Base-by-base conservation (phyloP, 1,140 invertebrate genomes). In the Nasonia longicornis region DNA sequence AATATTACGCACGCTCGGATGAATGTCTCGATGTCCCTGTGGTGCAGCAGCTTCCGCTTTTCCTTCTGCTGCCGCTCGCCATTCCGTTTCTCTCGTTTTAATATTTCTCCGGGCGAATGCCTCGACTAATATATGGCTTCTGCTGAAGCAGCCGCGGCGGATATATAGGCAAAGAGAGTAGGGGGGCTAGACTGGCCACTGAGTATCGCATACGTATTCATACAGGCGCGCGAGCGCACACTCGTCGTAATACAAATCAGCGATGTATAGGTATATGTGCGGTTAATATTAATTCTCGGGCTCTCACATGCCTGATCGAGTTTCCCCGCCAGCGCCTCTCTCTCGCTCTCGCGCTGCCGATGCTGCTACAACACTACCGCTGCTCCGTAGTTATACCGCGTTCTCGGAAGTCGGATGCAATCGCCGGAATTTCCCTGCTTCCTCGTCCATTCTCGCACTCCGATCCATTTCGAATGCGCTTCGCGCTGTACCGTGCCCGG, bases 41-140 rank as follows among this genome's bases (percentile, higher is more conserved):
- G 80, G 80, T 85, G 72, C 38, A 74, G 63, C 70, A 48, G 63
- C 73, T 38, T 72, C 64, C 64, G 29, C 66, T 84, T 85, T 52
- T 69, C 16, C 83, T 80, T 83, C 83, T 83, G 78, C 79, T 85
- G 80, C 84, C 64, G 76, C 83, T 83, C 52, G 52, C 52, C 74
- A 79, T 82, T 85, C 85, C 84, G 80, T 87, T 85, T 85, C 86
- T 88, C 86, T 87, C 86, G 86, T 89, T 90, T 89, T 87, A 89
- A 90, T 89, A 90, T 88, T 89, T 89, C 88, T 89, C 89, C 85
- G 83, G 84, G 84, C 86, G 88, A 89, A 89, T 89, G 86, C 87
- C 85, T 86, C 85, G 85, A 85, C 88, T 90, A 89, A 90, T 89
- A 89, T 89, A 89, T 89, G 88, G 87, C 88, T 89, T 89, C 88